Evolutionary conservation across 2,113 vertebrate genomes (phyloP).

Genomic region (Tapirus terrestris): DNA sequence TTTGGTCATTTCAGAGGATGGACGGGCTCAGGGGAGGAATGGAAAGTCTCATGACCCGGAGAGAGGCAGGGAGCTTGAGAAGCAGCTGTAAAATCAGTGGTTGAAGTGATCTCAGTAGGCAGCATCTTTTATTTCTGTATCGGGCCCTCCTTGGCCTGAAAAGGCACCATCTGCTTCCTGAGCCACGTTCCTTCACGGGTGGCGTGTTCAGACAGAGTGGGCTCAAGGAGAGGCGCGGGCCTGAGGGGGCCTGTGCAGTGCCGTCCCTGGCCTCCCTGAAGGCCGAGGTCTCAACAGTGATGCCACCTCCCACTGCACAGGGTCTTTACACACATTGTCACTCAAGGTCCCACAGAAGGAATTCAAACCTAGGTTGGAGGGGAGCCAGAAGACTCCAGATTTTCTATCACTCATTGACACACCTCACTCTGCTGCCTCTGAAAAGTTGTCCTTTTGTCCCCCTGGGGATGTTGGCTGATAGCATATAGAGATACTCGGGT

Average conservation of each 20-base stretch:
- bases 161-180: neutral
- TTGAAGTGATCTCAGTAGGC: neutral
- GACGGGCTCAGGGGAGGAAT: neutral
- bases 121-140: neutral
- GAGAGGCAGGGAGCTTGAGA: accelerated
- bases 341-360: neutral
- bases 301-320: neutral
- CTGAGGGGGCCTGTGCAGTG: accelerated
- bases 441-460: neutral
- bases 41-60: neutral
- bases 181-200: neutral
- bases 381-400: neutral
- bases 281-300: neutral
- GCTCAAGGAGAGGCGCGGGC: neutral
- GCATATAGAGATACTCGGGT: neutral
- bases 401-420: neutral
- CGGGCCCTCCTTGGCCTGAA: neutral
- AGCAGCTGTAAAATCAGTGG: neutral
- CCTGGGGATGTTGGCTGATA: neutral
- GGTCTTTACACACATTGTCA: accelerated
- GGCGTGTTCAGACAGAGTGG: neutral
- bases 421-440: neutral
- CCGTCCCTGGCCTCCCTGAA: neutral
- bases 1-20: neutral
- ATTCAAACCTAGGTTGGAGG: neutral